A percentile compares a stretch with the other conserved stretches of the same genome.
Evolutionary conservation across 1,140 invertebrate species (phyloP).

Genomic region (Drosophila watanabei): DNA sequence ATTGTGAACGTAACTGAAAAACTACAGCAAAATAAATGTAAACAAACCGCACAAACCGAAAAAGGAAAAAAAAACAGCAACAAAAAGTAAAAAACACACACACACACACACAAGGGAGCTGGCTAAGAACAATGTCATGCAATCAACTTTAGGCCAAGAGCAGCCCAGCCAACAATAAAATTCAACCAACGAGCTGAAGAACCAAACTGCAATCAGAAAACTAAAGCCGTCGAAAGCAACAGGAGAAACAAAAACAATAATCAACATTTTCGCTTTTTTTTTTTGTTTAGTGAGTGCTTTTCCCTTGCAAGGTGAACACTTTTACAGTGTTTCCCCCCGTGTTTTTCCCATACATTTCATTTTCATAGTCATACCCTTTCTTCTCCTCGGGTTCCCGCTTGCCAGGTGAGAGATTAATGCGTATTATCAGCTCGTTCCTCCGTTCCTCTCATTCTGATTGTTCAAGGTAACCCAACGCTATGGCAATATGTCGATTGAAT

Average conservation of each 20-base stretch:
- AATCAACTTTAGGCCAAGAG: conserved; percentile 79
- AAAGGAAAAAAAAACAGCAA: conserved; percentile 1
- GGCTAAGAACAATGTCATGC: conserved; percentile 78
- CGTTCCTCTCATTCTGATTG: conserved; percentile 29
- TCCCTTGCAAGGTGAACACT: conserved; percentile 40
- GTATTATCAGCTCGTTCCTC: conserved; percentile 33
- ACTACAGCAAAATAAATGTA: conserved; percentile 70
- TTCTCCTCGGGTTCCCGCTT: conserved; percentile 5
- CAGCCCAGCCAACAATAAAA: conserved; percentile 60
- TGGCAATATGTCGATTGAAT: conserved; percentile 51
- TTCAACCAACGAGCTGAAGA: conserved; percentile 27
- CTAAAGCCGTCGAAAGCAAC: conserved; percentile 38
- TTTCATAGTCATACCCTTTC: conserved; percentile 23
- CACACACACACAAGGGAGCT: conserved; percentile 25
- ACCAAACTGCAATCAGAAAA: conserved; percentile 43
- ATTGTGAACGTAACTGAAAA: conserved; percentile 45
- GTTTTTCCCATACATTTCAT: conserved; percentile 24
- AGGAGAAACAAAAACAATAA: conserved; percentile 49
- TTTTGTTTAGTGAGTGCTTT: conserved; percentile 19
- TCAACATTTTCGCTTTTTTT: conserved; percentile 31
- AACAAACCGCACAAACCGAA: conserved; percentile 55
- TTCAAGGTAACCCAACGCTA: conserved; percentile 36
- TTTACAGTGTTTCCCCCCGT: conserved; percentile 15
- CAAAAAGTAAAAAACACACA: neutral
- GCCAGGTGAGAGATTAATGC: conserved; percentile 51